Evolutionary conservation across 2,888 invertebrate genomes (phyloP).

Genomic region (Boloria selene): DNA sequence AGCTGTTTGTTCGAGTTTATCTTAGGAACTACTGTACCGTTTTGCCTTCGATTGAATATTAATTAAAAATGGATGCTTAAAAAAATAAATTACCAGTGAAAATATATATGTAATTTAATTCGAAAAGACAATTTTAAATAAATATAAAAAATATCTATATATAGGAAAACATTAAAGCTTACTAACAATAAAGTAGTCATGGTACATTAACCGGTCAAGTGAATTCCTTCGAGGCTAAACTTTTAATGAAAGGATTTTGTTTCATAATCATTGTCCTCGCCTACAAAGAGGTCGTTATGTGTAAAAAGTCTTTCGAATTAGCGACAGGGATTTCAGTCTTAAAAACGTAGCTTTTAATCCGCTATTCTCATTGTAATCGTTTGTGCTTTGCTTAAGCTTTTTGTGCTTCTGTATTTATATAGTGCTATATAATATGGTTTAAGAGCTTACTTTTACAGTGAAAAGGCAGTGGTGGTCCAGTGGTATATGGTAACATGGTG

Average conservation of each 20-base stretch:
- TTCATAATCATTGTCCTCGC: constrained; percentile 60
- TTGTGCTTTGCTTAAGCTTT: constrained; percentile 1
- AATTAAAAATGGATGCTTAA: too few species aligned
- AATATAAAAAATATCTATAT: background rate
- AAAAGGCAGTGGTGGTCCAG: too few species aligned
- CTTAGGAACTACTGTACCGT: too few species aligned
- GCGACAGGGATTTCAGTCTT: constrained; percentile 36
- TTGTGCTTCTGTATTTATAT: constrained; percentile 1
- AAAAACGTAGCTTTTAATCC: constrained; percentile 28
- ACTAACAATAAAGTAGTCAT: constrained; percentile 2
- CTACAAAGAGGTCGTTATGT: constrained; percentile 44
- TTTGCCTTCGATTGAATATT: too few species aligned
- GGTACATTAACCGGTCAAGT: constrained; percentile 19
- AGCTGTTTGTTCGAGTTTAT: too few species aligned
- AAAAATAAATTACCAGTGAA: too few species aligned
- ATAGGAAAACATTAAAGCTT: background rate
- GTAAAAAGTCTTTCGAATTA: constrained; percentile 59
- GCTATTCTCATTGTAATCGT: constrained; percentile 13
- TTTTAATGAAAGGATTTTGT: constrained; percentile 72
- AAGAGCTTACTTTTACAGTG: background rate
- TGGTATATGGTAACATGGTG: too few species aligned
- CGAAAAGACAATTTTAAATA: too few species aligned
- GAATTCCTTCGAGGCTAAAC: constrained; percentile 61
- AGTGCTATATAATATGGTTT: background rate
- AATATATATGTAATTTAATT: too few species aligned